phyloP scores from a whole-genome alignment of 2,888 invertebrate genomes.

The Polyommatus iphigenia region DNA sequence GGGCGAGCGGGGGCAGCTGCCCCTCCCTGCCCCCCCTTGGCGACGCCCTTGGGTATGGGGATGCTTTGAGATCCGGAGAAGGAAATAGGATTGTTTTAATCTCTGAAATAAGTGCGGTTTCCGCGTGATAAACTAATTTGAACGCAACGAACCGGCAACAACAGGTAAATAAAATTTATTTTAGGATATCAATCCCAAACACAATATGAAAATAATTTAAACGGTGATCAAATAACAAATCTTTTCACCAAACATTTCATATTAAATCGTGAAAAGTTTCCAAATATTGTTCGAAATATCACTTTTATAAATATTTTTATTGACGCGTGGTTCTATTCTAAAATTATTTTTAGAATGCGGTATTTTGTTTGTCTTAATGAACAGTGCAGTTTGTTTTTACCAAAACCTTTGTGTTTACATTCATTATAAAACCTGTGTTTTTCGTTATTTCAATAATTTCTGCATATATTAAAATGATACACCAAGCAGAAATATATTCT shows the following conservation, averaged over 20 bases:
- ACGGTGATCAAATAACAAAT: not conserved
- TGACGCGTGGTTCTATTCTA: not conserved
- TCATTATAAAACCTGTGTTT: not conserved
- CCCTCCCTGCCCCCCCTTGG: too few relatives aligned
- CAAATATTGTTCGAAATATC: slow-evolving; percentile 1
- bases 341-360: too few relatives aligned
- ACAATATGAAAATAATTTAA: not conserved
- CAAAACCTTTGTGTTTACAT: not conserved
- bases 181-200: too few relatives aligned
- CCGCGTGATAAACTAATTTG: too few relatives aligned
- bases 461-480: not conserved
- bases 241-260: not conserved
- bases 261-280: not conserved
- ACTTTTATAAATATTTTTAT: not conserved
- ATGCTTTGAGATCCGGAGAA: too few relatives aligned
- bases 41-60: too few relatives aligned
- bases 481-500: not conserved
- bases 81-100: too few relatives aligned
- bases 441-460: not conserved
- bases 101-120: too few relatives aligned
- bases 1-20: too few relatives aligned
- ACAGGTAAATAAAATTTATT: too few relatives aligned
- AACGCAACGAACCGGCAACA: too few relatives aligned
- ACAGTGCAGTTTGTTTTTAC: too few relatives aligned
- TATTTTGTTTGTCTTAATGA: not conserved